Evolutionary conservation across 2,888 invertebrate genomes (phyloP).

Genomic region (Anarsia innoxiella): DNA sequence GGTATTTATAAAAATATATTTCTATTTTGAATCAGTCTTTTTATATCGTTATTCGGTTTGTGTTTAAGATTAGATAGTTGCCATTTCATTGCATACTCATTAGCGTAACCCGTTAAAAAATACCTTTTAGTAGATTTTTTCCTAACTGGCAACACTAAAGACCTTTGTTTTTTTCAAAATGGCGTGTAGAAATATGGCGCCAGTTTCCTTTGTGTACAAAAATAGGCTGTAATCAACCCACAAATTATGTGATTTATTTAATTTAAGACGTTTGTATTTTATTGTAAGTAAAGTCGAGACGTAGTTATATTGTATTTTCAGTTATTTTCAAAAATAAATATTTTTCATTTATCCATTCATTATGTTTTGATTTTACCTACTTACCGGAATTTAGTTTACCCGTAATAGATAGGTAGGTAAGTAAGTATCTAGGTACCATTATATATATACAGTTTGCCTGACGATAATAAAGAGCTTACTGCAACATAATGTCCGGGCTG

Average conservation of each 20-base stretch:
- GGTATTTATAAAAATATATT: not conserved
- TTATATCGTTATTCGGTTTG: not conserved
- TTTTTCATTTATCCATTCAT: constrained; percentile 19
- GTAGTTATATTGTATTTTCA: constrained; percentile 25
- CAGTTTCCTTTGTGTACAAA: constrained; percentile 26
- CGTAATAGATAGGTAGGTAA: too few relatives aligned
- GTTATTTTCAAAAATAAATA: constrained; percentile 37
- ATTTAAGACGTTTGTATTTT: constrained; percentile 20
- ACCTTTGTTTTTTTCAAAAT: not conserved
- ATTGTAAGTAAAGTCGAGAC: constrained; percentile 17
- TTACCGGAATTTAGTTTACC: too few relatives aligned
- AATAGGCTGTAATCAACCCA: constrained; percentile 27
- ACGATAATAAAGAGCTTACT: too few relatives aligned
- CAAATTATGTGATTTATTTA: constrained; percentile 18
- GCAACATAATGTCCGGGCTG: too few relatives aligned
- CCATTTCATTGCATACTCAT: constrained; percentile 4
- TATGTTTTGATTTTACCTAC: too few relatives aligned
- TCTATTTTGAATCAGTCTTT: constrained; percentile 9
- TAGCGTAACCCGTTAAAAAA: constrained; percentile 20
- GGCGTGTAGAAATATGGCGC: not conserved
- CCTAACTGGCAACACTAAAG: constrained; percentile 20
- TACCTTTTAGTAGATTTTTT: constrained; percentile 27
- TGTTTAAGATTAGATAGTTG: not conserved
- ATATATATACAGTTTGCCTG: too few relatives aligned
- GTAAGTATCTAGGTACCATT: too few relatives aligned